Conservation (phyloP, 2,113 vertebrate species). For the Pachycephala philippinensis region DNA sequence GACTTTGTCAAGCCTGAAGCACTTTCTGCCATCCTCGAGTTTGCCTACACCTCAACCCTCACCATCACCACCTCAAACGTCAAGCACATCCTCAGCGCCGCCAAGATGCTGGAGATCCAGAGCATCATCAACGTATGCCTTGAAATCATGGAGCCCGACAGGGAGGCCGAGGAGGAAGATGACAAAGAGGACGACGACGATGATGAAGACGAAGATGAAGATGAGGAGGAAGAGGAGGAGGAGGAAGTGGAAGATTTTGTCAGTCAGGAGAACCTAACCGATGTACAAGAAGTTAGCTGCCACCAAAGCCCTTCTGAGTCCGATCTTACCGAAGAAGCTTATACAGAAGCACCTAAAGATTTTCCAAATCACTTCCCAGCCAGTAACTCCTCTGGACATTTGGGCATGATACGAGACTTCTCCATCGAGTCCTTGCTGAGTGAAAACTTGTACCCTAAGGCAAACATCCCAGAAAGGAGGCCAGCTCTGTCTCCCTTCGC, state of each 20-base stretch:
- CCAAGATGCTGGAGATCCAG: slow-evolving; percentile 94
- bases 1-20: slow-evolving; percentile 95
- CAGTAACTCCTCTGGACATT: slow-evolving; percentile 61
- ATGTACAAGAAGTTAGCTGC: slow-evolving; percentile 73
- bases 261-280: slow-evolving; percentile 68
- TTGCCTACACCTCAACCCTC: slow-evolving; percentile 96
- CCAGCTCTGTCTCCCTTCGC: slow-evolving; percentile 83
- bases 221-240: slow-evolving; percentile 83
- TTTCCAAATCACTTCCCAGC: slow-evolving; percentile 71
- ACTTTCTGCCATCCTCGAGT: slow-evolving; percentile 95
- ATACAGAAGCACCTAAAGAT: slow-evolving; percentile 67
- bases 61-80: slow-evolving; percentile 93
- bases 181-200: slow-evolving; percentile 72
- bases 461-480: slow-evolving; percentile 82
- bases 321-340: slow-evolving; percentile 74
- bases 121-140: slow-evolving; percentile 95
- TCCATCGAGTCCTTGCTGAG: slow-evolving; percentile 93
- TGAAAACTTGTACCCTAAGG: slow-evolving; percentile 90
- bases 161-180: slow-evolving; percentile 72
- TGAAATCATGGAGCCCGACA: slow-evolving; percentile 91
- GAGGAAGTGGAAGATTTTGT: slow-evolving; percentile 80
- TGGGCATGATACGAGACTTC: slow-evolving; percentile 87
- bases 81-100: slow-evolving; percentile 91
- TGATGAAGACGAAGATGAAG: slow-evolving; percentile 72
- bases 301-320: slow-evolving; percentile 84